These are phyloP conservation scores for Morus bassanus DNA, from an alignment of 2,797 vertebrate species.

Conservation along the genomic window DNA sequence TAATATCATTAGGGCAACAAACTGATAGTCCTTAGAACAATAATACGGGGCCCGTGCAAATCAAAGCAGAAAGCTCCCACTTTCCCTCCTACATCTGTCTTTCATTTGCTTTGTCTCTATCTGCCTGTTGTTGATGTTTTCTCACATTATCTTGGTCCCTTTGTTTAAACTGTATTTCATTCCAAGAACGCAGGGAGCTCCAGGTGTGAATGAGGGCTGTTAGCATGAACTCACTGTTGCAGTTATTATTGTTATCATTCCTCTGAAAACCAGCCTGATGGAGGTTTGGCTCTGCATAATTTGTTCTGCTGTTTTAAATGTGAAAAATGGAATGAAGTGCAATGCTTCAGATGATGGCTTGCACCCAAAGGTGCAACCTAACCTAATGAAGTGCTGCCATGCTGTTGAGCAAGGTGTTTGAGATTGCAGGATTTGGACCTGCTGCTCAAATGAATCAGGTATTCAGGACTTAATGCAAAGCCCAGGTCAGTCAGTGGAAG, in stretches of 20 bases:
- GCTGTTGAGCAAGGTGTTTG: not conserved
- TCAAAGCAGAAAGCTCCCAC: slow-evolving; percentile 18
- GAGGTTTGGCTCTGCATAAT: not conserved
- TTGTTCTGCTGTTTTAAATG: not conserved
- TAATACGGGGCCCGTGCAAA: not conserved
- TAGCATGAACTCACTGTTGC: not conserved
- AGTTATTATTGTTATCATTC: slow-evolving; percentile 51
- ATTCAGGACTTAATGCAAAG: not conserved
- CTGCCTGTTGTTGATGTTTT: slow-evolving; percentile 51
- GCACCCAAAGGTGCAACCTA: not conserved
- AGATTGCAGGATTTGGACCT: not conserved
- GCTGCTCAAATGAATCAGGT: not conserved
- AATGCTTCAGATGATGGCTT: not conserved
- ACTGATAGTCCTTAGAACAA: slow-evolving; percentile 2
- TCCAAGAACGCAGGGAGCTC: slow-evolving; percentile 29
- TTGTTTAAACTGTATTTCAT: slow-evolving; percentile 19
- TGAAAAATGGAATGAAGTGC: not conserved
- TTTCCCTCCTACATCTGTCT: slow-evolving; percentile 48
- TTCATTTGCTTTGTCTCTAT: slow-evolving; percentile 50
- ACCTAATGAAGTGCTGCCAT: not conserved
- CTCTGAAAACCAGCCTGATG: not conserved
- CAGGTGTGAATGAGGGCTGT: slow-evolving; percentile 46
- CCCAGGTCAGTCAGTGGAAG: not conserved
- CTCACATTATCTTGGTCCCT: slow-evolving; percentile 46
- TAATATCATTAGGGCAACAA: not conserved